These are phyloP conservation scores for Callosobruchus maculatus DNA, from an alignment of 2,888 invertebrate genomes.

Conservation along the genomic window DNA sequence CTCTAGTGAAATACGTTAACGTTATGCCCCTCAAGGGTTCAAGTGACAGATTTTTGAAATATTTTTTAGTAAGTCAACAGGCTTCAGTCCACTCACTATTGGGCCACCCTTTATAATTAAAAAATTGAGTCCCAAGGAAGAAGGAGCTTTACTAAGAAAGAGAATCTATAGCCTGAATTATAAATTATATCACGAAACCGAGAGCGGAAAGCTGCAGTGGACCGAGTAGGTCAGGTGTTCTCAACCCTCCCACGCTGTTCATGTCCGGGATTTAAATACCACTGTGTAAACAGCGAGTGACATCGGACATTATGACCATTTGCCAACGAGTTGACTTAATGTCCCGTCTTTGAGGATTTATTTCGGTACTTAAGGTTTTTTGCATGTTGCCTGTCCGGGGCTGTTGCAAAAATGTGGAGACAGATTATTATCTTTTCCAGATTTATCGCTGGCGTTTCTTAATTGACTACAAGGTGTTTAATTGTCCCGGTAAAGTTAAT, in stretches of 20 bases:
- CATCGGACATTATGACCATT: constrained; percentile 35
- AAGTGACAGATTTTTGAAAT: too few species aligned
- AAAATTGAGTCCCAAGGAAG: too few species aligned
- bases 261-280: constrained; percentile 34
- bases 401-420: constrained; percentile 20
- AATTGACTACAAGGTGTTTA: neutral
- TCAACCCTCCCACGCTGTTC: constrained; percentile 28
- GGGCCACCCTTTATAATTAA: too few species aligned
- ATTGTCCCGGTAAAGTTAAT: neutral
- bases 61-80: too few species aligned
- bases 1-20: too few species aligned
- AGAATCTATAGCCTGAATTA: too few species aligned
- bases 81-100: too few species aligned
- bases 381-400: constrained; percentile 11
- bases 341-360: constrained; percentile 31
- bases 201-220: neutral
- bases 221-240: constrained; percentile 28
- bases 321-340: constrained; percentile 33
- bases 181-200: neutral
- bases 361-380: constrained; percentile 30
- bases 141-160: too few species aligned
- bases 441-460: constrained; percentile 12
- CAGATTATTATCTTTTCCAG: constrained; percentile 22
- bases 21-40: too few species aligned
- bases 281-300: constrained; percentile 38